Evolutionary conservation across 1,140 invertebrate species (phyloP), one percentile per base, ranked within the genome.

Genomic region (Drosophila tani): DNA sequence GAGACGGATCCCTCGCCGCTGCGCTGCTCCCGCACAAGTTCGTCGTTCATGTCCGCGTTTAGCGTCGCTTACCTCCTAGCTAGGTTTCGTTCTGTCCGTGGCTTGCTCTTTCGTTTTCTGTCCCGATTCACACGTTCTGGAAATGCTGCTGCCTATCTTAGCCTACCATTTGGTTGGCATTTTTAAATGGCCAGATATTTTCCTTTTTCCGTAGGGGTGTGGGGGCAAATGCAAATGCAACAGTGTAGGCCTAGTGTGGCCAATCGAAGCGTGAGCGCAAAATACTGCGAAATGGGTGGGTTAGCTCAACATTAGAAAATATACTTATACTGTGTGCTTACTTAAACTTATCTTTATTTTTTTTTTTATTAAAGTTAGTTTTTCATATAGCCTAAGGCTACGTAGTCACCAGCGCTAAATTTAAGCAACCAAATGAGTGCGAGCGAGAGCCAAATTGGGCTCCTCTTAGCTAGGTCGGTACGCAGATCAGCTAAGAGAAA

Each of bases 111-210:
- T 53, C 17, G 15, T 12, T 40, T 43, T 55, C 21, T 29, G 19
- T 51, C n/a, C 58, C 43, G 49, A 35, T 40, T 32, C 24, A 35
- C 27, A 21, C 62, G 70, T 77, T 81, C 71, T 53, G 60, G n/a
- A 73, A 73, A 64, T 81, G 58, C 60, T 67, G 57, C 12, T 64
- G 59, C 29, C 56, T 27, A 27, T n/a, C 50, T 74, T 58, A 66
- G 62, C 66, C 81, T 63, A 84, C 81, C 79, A 83, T 77, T 83
- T 81, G 82, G 71, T 85, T 83, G 82, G 81, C 81, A 77, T 80
- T 75, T 80, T 35, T 24, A n/a, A 19, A 56, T 19, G 32, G 51
- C 14, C 64, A 59, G 53, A 50, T 73, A 51, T 59, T 59, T 73
- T 59, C 51, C 50, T 58, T 65, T 49, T 66, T 41, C 57, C 41